Base-by-base conservation (phyloP, 1,140 invertebrate genomes). In the Diabrotica virgifera region DNA sequence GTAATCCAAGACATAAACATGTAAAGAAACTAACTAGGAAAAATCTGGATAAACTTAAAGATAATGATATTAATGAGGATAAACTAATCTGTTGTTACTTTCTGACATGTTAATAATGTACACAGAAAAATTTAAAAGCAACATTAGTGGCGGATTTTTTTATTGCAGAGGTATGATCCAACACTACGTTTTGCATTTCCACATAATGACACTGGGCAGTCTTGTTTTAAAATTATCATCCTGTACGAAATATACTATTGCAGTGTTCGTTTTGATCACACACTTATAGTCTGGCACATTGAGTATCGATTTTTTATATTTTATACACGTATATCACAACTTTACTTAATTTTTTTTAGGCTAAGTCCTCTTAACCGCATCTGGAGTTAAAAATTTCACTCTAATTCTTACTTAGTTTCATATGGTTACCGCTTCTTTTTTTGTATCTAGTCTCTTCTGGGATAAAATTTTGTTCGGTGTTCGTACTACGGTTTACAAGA, bases 401-500 rank as follows among this genome's bases (percentile, higher is more conserved):
- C 35, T 59, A 14, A 61, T 40, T 61, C 57, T 58, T 52, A 57
- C 40, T 57, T 52, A 35, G 14, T 40, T 36, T 36, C 57, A 35
- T 36, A 40, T 57, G 56, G 36, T 14, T 57, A 9, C 40, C 46
- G 24, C 14, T 63, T 56, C 10, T 40, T 56, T 36, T 36, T 10
- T 55, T 36, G 35, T 54, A 38, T 60, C 57, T 56, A 50, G 56
- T 59, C 52, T 65, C 64, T 69, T 64, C 56, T 64, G 64, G 52
- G 57, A 35, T 54, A 12, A 55, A 54, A 50, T 13, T 56, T 24
- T 46, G 35, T 51, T 8, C 12, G 51, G 37, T 24, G 61, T 67
- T 55, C 8, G 40, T 46, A 46, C 8, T 46, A 46, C 8, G 40
- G 63, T 70, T 91, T 94, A 95, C 87, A 95, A 87, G 86, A 95